These are phyloP conservation scores for Peribatodes rhomboidaria DNA, from an alignment of 2,888 invertebrate genomes.

Conservation along the genomic window DNA sequence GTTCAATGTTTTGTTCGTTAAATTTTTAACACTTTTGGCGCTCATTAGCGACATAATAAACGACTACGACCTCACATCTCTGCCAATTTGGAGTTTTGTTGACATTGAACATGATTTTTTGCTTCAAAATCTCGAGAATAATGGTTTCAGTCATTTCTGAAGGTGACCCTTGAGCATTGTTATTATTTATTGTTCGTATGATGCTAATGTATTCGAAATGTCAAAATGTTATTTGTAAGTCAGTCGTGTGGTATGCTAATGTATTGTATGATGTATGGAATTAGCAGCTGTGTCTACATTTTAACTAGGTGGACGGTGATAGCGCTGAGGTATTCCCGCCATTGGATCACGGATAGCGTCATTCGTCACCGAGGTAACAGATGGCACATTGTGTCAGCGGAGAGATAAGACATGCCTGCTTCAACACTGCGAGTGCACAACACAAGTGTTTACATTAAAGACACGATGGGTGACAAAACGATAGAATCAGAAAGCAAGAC, in stretches of 20 bases:
- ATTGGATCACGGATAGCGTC: constrained; percentile 74
- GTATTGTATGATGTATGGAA: constrained; percentile 13
- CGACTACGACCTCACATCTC: constrained; percentile 36
- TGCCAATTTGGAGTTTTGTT: constrained; percentile 40
- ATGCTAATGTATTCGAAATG: constrained; percentile 32
- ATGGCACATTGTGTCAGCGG: constrained; percentile 72
- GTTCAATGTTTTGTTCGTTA: constrained; percentile 34
- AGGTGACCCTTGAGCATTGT: constrained; percentile 34
- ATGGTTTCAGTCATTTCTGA: constrained; percentile 34
- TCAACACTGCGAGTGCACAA: too few relatives aligned
- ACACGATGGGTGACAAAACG: neutral
- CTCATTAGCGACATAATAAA: constrained; percentile 40
- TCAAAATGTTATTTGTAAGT: constrained; percentile 33
- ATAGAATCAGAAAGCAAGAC: neutral
- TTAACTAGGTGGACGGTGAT: constrained; percentile 37
- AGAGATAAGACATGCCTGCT: constrained; percentile 69
- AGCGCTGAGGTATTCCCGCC: constrained; percentile 46
- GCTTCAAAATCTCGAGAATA: constrained; percentile 31
- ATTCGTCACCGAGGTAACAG: constrained; percentile 71
- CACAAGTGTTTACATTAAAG: constrained; percentile 17
- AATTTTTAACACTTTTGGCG: constrained; percentile 38
- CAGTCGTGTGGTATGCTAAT: constrained; percentile 6
- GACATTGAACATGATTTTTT: constrained; percentile 37
- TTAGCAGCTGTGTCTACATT: constrained; percentile 36
- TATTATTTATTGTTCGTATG: constrained; percentile 31